These are phyloP conservation scores for Macquaria ambigua DNA, from an alignment of 2,113 vertebrate species.

Conservation along the genomic window DNA sequence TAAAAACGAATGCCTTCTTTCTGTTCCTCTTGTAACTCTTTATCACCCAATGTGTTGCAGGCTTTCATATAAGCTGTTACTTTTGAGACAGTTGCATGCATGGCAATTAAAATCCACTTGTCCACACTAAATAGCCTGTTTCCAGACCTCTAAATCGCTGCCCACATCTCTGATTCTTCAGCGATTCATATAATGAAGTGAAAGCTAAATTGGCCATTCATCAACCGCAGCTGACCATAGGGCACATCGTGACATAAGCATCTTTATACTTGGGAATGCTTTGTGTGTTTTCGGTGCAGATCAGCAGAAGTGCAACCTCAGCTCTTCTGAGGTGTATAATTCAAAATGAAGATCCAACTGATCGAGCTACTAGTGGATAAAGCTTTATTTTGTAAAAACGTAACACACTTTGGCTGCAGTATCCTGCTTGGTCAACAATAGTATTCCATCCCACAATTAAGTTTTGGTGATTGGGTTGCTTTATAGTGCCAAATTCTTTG, in stretches of 20 bases:
- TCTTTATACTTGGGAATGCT: neutral
- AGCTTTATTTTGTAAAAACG: neutral
- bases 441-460: too few relatives aligned
- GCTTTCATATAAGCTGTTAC: neutral
- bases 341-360: neutral
- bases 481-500: neutral
- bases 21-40: neutral
- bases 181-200: neutral
- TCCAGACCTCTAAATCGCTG: neutral
- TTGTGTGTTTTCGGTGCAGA: neutral
- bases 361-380: neutral
- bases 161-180: neutral
- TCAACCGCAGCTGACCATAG: neutral
- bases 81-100: neutral
- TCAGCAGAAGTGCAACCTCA: neutral
- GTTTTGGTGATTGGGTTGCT: neutral
- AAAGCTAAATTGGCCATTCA: constrained; percentile 1
- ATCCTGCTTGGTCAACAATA: too few relatives aligned
- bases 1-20: neutral
- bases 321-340: neutral
- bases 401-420: neutral
- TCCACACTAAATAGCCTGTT: neutral
- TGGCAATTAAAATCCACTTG: neutral
- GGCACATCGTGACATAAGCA: neutral
- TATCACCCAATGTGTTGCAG: neutral